Conservation (phyloP, 2,797 vertebrate genomes). For the Characodon lateralis region DNA sequence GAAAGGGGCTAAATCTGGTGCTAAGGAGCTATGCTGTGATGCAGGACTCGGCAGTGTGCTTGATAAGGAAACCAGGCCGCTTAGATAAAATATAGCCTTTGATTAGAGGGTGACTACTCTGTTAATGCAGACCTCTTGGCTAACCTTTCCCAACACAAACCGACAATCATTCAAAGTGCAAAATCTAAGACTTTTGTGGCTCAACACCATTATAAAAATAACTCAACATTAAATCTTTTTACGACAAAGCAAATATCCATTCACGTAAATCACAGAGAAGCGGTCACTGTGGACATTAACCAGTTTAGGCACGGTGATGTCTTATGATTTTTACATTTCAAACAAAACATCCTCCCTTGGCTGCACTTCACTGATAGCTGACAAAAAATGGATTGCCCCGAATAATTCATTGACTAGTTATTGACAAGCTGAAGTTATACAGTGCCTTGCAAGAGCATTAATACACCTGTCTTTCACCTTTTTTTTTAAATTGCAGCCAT, state of each 20-base stretch:
- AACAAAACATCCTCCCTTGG: constrained; percentile 36
- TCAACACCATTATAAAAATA: constrained; percentile 62
- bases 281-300: constrained; percentile 66
- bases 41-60: constrained; percentile 27
- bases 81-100: constrained; percentile 35
- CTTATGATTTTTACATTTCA: constrained; percentile 40
- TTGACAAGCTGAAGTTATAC: constrained; percentile 16
- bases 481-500: not conserved
- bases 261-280: constrained; percentile 72
- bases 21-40: constrained; percentile 45
- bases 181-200: constrained; percentile 72
- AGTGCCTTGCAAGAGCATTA: not conserved
- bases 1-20: constrained; percentile 46
- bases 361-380: constrained; percentile 43
- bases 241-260: constrained; percentile 54
- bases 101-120: constrained; percentile 31
- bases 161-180: constrained; percentile 71
- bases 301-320: constrained; percentile 73
- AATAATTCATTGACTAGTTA: constrained; percentile 23
- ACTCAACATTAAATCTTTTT: constrained; percentile 55
- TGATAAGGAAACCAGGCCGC: constrained; percentile 32
- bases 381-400: constrained; percentile 35
- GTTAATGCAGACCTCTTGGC: constrained; percentile 35
- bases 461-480: not conserved
- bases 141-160: constrained; percentile 57